These are phyloP conservation scores for Drosophila cracens DNA, from an alignment of 2,888 invertebrate genomes.

Conservation along the genomic window DNA sequence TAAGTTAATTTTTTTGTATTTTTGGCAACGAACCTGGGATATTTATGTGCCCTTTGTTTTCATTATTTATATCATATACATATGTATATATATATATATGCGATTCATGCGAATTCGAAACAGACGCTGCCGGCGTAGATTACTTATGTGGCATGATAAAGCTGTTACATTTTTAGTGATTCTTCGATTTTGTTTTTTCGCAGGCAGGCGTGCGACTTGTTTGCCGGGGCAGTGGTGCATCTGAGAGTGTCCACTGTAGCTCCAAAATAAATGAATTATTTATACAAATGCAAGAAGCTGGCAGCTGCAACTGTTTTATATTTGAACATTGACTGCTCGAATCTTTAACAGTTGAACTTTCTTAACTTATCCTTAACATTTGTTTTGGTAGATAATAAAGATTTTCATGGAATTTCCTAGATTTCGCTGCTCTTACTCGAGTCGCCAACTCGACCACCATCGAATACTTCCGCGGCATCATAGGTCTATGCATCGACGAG, in stretches of 20 bases:
- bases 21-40: constrained; percentile 62
- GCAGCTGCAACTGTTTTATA: background rate
- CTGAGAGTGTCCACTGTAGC: constrained; percentile 13
- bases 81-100: background rate
- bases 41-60: constrained; percentile 68
- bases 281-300: constrained; percentile 22
- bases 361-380: too few relatives aligned
- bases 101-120: constrained; percentile 5
- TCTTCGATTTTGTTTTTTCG: background rate
- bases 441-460: background rate
- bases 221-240: constrained; percentile 32
- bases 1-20: background rate
- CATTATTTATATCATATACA: constrained; percentile 60
- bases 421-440: rapidly evolving
- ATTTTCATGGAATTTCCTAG: rapidly evolving
- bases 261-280: constrained; percentile 45
- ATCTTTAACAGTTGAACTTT: background rate
- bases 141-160: constrained; percentile 54
- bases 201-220: constrained; percentile 58
- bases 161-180: constrained; percentile 56
- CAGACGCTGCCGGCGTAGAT: constrained; percentile 21
- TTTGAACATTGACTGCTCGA: background rate
- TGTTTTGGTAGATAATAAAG: rapidly evolving
- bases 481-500: background rate
- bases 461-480: background rate